phyloP scores from a whole-genome alignment of 2,113 vertebrate genomes.

The Morone saxatilis region DNA sequence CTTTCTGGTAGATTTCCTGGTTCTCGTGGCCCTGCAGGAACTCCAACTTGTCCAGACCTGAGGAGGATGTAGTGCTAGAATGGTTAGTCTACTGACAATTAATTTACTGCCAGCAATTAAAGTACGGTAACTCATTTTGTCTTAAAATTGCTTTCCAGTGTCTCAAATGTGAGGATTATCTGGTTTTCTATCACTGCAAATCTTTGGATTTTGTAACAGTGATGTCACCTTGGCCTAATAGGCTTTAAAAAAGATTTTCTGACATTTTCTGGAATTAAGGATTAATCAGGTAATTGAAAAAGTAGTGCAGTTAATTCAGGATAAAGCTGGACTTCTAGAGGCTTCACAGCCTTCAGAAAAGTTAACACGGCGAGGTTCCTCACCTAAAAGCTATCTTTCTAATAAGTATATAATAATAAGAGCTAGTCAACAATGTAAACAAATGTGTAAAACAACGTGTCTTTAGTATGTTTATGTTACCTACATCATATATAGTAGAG shows the following conservation, averaged over 20 bases:
- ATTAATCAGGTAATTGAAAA: not conserved
- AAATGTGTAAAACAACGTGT: not conserved
- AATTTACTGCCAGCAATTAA: not conserved
- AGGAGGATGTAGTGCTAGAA: not conserved
- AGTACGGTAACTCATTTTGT: not conserved
- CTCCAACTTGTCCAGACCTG: constrained; percentile 98
- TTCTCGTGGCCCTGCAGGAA: constrained; percentile 98
- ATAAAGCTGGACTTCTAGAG: too few species aligned
- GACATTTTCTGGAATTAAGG: not conserved
- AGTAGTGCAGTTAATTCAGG: too few species aligned
- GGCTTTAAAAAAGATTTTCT: too few species aligned
- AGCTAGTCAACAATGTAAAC: not conserved
- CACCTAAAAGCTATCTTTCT: too few species aligned
- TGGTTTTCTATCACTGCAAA: not conserved
- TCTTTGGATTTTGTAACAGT: not conserved
- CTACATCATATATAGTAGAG: not conserved
- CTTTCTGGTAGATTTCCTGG: constrained; percentile 99
- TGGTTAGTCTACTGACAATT: not conserved
- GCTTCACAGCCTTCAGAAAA: too few species aligned
- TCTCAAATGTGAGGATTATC: not conserved
- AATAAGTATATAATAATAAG: too few species aligned
- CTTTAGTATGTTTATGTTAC: not conserved
- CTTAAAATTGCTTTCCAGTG: not conserved
- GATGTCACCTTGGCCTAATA: not conserved
- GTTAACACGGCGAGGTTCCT: too few species aligned